Evolutionary conservation across 2,113 vertebrate genomes (phyloP), one percentile per base, ranked within the genome.

Genomic region (Jaculus jaculus): DNA sequence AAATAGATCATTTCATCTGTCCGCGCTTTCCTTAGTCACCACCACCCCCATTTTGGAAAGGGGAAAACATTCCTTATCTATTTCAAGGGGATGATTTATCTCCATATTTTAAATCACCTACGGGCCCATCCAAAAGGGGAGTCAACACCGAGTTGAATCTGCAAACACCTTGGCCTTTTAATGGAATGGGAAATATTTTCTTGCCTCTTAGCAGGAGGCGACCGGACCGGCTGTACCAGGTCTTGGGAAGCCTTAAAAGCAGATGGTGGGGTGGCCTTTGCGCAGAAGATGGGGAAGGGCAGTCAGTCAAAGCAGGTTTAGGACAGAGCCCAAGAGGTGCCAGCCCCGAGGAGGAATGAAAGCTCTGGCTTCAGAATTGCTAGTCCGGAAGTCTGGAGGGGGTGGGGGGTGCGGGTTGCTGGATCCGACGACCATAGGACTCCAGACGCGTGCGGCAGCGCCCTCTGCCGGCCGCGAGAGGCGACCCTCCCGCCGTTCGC

Each of bases 391-490:
- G 6, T 58, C 72, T 13, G 73, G 51, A 12, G 69, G 51, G 10
- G 7, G 34, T 69, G 15, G 69, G 39, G 28, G 65, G 54, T 39
- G 0, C 16, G 90, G 65, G 79, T 54, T 37, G 13, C 16, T 3
- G 18, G 66, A 32, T 65, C 61, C 58, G 71, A 32, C 4, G 89
- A n/a, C 17, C 0, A 5, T 26, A 80, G 65, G 74, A 54, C 65
- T 80, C 26, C 54, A 85, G 61, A 90, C 78, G 78, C 84, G 54
- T 93, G 96, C 93, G 74, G 90, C 97, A 94, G 96, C 85, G 95
- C 97, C 95, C 96, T 96, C 97, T 97, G 96, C 95, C 39, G 96
- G 94, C 61, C 12, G 0, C n/a, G 0, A 2, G 87, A 68, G n/a
- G 7, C 77, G 39, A 9, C 74, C 58, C 77, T n/a, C 5, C 5